phyloP scores from a whole-genome alignment of 2,113 vertebrate species.

The Alaudala cheleensis region DNA sequence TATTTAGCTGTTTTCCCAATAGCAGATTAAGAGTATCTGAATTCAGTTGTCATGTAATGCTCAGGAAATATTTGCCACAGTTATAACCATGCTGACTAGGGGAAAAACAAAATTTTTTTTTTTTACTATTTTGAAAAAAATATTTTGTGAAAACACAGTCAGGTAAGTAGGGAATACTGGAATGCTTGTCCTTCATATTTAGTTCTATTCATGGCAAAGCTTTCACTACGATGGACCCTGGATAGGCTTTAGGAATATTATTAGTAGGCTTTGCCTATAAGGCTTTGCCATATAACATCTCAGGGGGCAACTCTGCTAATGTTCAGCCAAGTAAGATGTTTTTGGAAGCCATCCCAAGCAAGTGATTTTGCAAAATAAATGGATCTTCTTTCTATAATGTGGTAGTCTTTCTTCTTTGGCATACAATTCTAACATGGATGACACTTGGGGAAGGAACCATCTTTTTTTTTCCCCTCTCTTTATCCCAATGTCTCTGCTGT shows the following conservation, averaged over 20 bases:
- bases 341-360: conserved; percentile 4
- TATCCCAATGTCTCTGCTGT: not conserved
- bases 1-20: not conserved
- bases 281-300: not conserved
- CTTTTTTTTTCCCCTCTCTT: not conserved
- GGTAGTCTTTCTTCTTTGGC: not conserved
- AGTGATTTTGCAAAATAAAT: conserved; percentile 34
- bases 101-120: not conserved
- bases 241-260: not conserved
- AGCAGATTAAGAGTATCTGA: not conserved
- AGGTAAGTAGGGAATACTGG: not conserved
- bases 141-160: not conserved
- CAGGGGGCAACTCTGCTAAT: not conserved
- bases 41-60: not conserved
- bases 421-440: not conserved
- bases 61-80: not conserved
- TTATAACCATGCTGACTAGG: not conserved
- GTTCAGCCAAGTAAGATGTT: not conserved
- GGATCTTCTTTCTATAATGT: not conserved
- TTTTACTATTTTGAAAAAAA: not conserved
- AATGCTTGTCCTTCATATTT: not conserved
- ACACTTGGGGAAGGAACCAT: not conserved
- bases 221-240: not conserved
- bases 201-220: not conserved
- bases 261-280: not conserved